Conservation (phyloP, 1,140 invertebrate genomes). For the Drosophila suzukii region DNA sequence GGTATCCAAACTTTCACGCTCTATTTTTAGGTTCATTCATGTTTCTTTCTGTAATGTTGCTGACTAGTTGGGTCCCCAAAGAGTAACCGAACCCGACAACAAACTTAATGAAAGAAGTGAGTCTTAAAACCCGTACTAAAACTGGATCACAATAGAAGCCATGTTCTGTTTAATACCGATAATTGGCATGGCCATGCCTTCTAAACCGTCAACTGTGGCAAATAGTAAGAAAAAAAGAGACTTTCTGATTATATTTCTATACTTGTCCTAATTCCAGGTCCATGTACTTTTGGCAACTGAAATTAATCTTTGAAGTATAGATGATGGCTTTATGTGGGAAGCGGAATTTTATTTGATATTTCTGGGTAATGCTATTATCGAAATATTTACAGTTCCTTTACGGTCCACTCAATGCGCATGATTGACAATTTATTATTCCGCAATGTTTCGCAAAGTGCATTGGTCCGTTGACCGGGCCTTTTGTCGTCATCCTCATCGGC, state of each 20-base stretch:
- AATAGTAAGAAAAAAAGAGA: slow-evolving; percentile 14
- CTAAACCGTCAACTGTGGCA: slow-evolving; percentile 52
- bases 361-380: slow-evolving; percentile 1
- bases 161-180: slow-evolving; percentile 66
- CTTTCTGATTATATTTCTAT: slow-evolving; percentile 35
- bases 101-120: slow-evolving; percentile 42
- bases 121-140: slow-evolving; percentile 53
- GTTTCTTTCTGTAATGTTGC: slow-evolving; percentile 25
- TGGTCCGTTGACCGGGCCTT: slow-evolving; percentile 37
- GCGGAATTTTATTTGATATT: not conserved
- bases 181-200: slow-evolving; percentile 59
- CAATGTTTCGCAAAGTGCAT: slow-evolving; percentile 44
- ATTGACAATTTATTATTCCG: slow-evolving; percentile 31
- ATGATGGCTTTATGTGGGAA: slow-evolving; percentile 24
- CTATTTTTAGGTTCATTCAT: not conserved
- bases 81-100: slow-evolving; percentile 21
- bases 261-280: slow-evolving; percentile 40
- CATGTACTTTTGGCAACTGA: slow-evolving; percentile 9
- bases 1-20: not conserved
- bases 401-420: slow-evolving; percentile 8
- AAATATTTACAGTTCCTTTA: slow-evolving; percentile 6
- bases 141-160: slow-evolving; percentile 63
- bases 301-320: not conserved
- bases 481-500: slow-evolving; percentile 13
- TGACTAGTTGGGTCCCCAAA: slow-evolving; percentile 43